Base-by-base conservation (phyloP, 2,113 vertebrate species). In the Suncus etruscus region DNA sequence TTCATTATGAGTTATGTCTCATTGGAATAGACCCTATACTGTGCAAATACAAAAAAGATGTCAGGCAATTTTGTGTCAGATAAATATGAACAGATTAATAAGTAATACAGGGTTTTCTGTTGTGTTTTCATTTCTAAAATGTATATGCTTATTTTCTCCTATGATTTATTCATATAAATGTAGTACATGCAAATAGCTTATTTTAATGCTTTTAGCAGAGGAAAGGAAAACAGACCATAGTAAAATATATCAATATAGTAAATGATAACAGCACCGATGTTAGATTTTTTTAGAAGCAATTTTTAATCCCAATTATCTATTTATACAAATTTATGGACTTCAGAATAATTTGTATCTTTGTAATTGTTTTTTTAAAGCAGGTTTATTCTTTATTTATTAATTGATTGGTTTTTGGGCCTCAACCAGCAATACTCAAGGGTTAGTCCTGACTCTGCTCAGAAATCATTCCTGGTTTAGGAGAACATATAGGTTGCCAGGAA, bases 11-110 rank as follows among this genome's bases (percentile, higher is more conserved):
- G 80, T 80, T 32, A 63, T 70, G 85, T 39, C 69, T 94, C 32
- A 86, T 27, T 81, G 86, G 48, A 86, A 86, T 27, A 89, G 47
- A 24, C 18, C 39, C 93, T 74, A 70, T 20, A 45, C 65, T 50
- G 48, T 63, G 25, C 7, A 66, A 85, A 7, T 11, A 84, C 63
- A 77, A 65, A 79, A 77, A 54, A 15, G 1, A 15, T 65, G 48
- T 12, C 61, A n/a, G 27, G 29, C 2, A 27, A 29, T 48, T 10
- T 18, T 82, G 24, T 80, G 65, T 68, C 24, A 70, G 90, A 11
- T 61, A 39, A 11, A 69, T 69, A 78, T 29, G 29, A 73, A 16
- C 48, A 85, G 27, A 72, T 66, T 81, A 20, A 15, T 86, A 72
- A 83, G 70, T 25, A 92, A 85, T 69, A 74, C 8, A 51, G 31